Base-by-base conservation (phyloP, 1,140 invertebrate species). In the Heterodera carotae region DNA sequence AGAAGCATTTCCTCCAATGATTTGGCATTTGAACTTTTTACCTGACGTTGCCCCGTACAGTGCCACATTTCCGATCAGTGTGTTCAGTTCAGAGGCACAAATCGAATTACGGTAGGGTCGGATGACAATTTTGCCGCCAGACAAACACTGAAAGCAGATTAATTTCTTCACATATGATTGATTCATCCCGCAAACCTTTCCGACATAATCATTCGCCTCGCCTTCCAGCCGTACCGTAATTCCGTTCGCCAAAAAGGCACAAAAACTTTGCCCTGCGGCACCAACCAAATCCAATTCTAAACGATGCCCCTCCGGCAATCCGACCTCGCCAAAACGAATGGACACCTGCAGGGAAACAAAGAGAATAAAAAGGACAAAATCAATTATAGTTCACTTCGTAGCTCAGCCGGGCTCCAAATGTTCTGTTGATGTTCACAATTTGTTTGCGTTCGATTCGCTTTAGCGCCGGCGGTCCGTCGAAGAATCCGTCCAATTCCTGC, bases 171-270 rank as follows among this genome's bases (percentile, higher is more conserved):
- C 25, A 10, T 81, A 79, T 31, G 39, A 12, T 5, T 22, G 12
- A 76, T 39, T 56, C n/a, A n/a, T 27, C 53, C 29, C 79, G 12
- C n/a, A 74, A 29, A 91, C 91, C 89, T 93, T 93, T 89, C 94
- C 96, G 77, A 99, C 96, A 89, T 99, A 99, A 89, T 99, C 97
- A 89, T 99, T 99, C 67, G 96, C 93, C 90, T 99, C 97, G 70
- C 97, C 97, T 89, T 97, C 95, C 4, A 99, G 90, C 15, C 92
- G 93, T 1, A 97, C 92, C 80, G 92, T 92, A 76, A 98, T 91
- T 39, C 97, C 97, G 77, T 92, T 93, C 0, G 93, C 92, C 78
- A 99, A 89, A 89, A 99, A 99, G n/a, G 96, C 96, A 89, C 97
- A 95, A 89, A 99, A 98, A 87, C 95, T 98, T 89, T 99, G 97